Conservation (phyloP, 2,888 invertebrate genomes). For the Trissoscelio sp. region DNA sequence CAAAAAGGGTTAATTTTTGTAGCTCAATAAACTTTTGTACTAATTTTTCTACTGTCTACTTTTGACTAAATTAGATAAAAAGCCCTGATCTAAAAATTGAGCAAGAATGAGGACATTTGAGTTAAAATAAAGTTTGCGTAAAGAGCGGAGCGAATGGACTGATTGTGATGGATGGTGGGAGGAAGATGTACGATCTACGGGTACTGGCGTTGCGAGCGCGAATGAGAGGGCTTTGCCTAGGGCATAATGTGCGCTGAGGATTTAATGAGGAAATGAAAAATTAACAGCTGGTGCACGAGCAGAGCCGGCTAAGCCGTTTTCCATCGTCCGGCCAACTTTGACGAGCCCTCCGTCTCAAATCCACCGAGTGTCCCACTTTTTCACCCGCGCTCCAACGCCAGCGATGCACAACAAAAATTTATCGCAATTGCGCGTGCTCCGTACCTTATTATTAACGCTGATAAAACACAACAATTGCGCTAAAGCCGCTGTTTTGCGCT, state of each 20-base stretch:
- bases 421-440: too few relatives aligned
- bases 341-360: constrained; percentile 71
- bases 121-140: constrained; percentile 61
- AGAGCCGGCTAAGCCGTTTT: constrained; percentile 71
- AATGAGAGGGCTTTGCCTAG: constrained; percentile 74
- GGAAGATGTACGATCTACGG: constrained; percentile 77
- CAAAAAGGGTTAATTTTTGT: too few relatives aligned
- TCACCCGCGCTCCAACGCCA: too few relatives aligned
- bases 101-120: background rate
- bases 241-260: constrained; percentile 79
- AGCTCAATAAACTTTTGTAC: too few relatives aligned
- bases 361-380: constrained; percentile 50
- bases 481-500: constrained; percentile 12
- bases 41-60: background rate
- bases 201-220: constrained; percentile 72
- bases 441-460: constrained; percentile 40
- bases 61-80: background rate
- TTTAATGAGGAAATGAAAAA: constrained; percentile 83
- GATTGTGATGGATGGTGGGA: constrained; percentile 72
- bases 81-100: background rate
- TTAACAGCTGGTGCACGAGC: constrained; percentile 78
- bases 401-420: too few relatives aligned
- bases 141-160: constrained; percentile 72
- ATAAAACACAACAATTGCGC: constrained; percentile 30
- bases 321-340: constrained; percentile 75